Evolutionary conservation across 2,797 vertebrate species (phyloP).

Genomic region (Rachycentron canadum): DNA sequence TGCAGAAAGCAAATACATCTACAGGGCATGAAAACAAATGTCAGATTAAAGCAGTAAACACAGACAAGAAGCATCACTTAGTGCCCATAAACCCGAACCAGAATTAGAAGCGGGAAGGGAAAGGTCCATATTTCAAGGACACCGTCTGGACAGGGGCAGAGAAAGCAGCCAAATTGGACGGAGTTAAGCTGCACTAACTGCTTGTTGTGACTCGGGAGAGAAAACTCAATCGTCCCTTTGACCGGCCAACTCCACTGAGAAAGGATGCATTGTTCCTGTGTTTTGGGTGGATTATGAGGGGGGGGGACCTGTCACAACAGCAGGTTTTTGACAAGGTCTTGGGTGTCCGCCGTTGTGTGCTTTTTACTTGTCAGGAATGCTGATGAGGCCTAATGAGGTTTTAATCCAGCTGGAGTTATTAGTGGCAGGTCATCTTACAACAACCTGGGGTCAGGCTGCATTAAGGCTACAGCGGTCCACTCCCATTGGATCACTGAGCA

Average conservation of each 20-base stretch:
- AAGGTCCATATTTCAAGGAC: constrained; percentile 50
- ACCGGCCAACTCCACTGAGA: constrained; percentile 47
- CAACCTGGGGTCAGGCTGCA: constrained; percentile 73
- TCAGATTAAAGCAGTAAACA: constrained; percentile 57
- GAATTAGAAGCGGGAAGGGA: constrained; percentile 23
- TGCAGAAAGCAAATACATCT: constrained; percentile 29
- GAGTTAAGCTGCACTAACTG: constrained; percentile 71
- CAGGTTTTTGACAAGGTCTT: constrained; percentile 78
- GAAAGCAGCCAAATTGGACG: constrained; percentile 58
- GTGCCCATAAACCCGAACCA: constrained; percentile 52
- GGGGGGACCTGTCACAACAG: constrained; percentile 87
- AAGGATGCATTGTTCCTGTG: constrained; percentile 72
- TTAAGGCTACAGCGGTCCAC: constrained; percentile 55
- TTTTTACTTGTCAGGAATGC: constrained; percentile 81
- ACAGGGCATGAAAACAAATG: constrained; percentile 48
- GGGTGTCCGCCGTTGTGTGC: constrained; percentile 84
- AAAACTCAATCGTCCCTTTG: constrained; percentile 67
- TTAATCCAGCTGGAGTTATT: constrained; percentile 79
- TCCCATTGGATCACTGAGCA: constrained; percentile 70
- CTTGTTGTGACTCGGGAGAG: constrained; percentile 73
- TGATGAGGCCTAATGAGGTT: constrained; percentile 86
- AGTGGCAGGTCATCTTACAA: constrained; percentile 76
- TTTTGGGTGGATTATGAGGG: constrained; percentile 79
- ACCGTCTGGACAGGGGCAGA: constrained; percentile 32
- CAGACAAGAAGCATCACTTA: constrained; percentile 68